phyloP scores from a whole-genome alignment of 2,113 vertebrate genomes.

The Clarias magur region DNA sequence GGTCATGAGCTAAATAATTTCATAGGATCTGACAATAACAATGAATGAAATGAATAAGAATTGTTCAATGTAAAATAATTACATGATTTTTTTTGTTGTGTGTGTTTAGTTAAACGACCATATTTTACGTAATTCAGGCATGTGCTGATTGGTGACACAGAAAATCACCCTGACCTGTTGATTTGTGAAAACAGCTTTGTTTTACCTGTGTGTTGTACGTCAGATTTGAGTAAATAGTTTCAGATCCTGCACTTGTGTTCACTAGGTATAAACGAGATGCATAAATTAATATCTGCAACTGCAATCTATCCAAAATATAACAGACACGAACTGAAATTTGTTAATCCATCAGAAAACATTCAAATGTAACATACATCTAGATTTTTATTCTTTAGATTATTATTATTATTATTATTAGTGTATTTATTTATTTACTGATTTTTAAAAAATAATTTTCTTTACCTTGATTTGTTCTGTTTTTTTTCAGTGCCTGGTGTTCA shows the following conservation, averaged over 20 bases:
- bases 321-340: neutral
- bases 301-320: too few species aligned
- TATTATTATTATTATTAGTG: too few species aligned
- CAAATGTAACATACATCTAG: neutral
- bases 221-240: conserved; percentile 28
- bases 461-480: conserved; percentile 1
- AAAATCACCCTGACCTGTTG: neutral
- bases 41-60: too few species aligned
- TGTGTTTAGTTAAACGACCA: too few species aligned
- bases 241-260: neutral
- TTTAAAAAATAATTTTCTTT: neutral
- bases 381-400: too few species aligned
- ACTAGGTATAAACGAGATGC: neutral
- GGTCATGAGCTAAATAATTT: too few species aligned
- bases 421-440: too few species aligned
- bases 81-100: too few species aligned
- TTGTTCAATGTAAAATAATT: too few species aligned
- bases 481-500: neutral
- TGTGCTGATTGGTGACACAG: too few species aligned
- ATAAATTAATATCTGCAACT: neutral
- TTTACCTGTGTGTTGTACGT: conserved; percentile 3
- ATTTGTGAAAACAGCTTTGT: neutral
- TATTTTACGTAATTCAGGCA: neutral
- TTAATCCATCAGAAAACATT: neutral
- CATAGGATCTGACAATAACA: too few species aligned